Evolutionary conservation across 1,140 invertebrate species (phyloP), one percentile per base, ranked within the genome.

Genomic region (Bombus haemorrhoidalis): DNA sequence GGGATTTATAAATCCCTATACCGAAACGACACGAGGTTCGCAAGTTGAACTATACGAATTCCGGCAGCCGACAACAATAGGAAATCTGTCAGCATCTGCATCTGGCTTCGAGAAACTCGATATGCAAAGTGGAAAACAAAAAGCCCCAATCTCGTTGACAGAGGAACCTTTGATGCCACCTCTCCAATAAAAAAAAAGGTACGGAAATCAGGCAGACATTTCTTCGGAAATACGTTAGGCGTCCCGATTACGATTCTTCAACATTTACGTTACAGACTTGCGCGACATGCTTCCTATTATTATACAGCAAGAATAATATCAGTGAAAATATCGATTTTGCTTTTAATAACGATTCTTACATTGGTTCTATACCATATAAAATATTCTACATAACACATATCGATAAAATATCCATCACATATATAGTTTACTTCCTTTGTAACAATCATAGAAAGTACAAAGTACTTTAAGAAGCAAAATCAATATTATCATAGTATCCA

Each of bases 41-140:
- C 28, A 37, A 12, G 22, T 78, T 71, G 47, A 78, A n/a, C 43
- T 4, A 47, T 47, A 37, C 43, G 69, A 78, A 83, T 77, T 78
- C 62, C 43, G 34, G 71, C 22, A 37, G 71, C 3, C 28, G 34
- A 83, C 71, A 82, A 81, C 71, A 82, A 81, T 72, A 75, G 72
- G 62, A 75, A 71, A 79, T 82, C 77, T 34, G 59, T 81, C 79
- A 39, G 69, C 69, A 22, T 41, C 32, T 64, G 53, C 86, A 87
- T 87, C 86, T 86, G 86, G 77, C 73, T 53, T 81, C 32, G 72
- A 85, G 86, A 87, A 87, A 87, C 69, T 81, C 74, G 86, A 87
- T 87, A 87, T 86, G 86, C 86, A 87, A 86, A 87, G 78, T 81
- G 68, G 66, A 72, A 87, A 87, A 87, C 83, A 75, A 75, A 87